These are phyloP conservation scores for Coleophora flavipennella DNA, from an alignment of 2,888 invertebrate genomes.

Conservation along the genomic window DNA sequence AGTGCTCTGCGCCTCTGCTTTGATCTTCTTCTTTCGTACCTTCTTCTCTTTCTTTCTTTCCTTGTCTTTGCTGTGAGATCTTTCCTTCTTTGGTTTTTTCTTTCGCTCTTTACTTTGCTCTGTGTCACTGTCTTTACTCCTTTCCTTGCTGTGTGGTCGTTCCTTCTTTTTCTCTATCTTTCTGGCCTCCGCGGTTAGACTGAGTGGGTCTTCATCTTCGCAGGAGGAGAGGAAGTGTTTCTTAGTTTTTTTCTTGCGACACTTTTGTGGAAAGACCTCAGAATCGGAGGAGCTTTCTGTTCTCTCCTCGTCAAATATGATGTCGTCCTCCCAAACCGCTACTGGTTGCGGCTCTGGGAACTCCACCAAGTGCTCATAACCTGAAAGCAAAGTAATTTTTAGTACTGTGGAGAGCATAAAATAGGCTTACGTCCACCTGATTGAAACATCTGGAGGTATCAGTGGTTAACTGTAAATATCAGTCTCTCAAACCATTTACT, in stretches of 20 bases:
- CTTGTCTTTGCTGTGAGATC: conserved; percentile 16
- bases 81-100: conserved; percentile 19
- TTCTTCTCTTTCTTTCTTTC: conserved; percentile 21
- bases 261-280: conserved; percentile 13
- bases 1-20: conserved; percentile 7
- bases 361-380: conserved; percentile 62
- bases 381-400: conserved; percentile 26
- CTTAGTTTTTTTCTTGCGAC: conserved; percentile 34
- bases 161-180: conserved; percentile 39
- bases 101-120: conserved; percentile 15
- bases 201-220: conserved; percentile 49
- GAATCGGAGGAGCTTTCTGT: conserved; percentile 28
- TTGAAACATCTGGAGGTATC: too few species aligned
- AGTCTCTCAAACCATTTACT: too few species aligned
- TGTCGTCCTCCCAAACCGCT: conserved; percentile 37
- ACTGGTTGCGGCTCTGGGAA: conserved; percentile 47
- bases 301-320: conserved; percentile 22
- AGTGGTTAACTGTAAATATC: too few species aligned
- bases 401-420: too few species aligned
- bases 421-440: too few species aligned
- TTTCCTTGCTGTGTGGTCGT: conserved; percentile 44
- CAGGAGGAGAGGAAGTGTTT: conserved; percentile 17
- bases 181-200: conserved; percentile 31
- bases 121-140: conserved; percentile 28
- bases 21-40: conserved; percentile 21